A percentile compares a stretch with the other conserved stretches of the same genome.
Conservation (phyloP, 2,113 vertebrate genomes). For the Engystomops pustulosus region DNA sequence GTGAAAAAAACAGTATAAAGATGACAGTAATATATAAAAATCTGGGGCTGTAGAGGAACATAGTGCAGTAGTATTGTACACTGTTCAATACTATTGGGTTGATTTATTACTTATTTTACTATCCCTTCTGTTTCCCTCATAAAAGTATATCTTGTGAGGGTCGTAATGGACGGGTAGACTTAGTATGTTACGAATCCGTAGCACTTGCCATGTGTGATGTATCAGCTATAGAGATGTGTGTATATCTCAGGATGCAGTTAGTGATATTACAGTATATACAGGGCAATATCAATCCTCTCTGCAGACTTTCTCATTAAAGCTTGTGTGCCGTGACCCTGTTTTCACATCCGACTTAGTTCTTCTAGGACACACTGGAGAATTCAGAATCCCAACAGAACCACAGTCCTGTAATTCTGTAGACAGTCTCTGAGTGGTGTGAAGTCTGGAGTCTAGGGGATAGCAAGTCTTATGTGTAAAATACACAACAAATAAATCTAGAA, state of each 20-base stretch:
- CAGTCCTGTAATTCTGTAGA: neutral
- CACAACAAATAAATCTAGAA: too few species aligned
- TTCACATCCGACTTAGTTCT: neutral
- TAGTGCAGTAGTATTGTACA: slow-evolving; percentile 75
- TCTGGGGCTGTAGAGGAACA: slow-evolving; percentile 71
- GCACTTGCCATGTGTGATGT: neutral
- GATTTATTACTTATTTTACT: slow-evolving; percentile 72
- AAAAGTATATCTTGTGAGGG: slow-evolving; percentile 18
- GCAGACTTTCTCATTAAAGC: neutral
- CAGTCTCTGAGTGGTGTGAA: neutral
- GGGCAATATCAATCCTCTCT: neutral
- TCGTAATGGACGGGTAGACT: neutral
- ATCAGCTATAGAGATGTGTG: slow-evolving; percentile 7
- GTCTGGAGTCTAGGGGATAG: neutral
- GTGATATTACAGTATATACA: neutral
- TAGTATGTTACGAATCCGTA: slow-evolving; percentile 18
- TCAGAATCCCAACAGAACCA: neutral
- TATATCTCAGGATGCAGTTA: neutral
- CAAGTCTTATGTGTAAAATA: too few species aligned
- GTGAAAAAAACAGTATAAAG: slow-evolving; percentile 75
- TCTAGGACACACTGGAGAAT: neutral
- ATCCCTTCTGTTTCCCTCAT: slow-evolving; percentile 48
- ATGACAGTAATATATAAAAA: slow-evolving; percentile 83
- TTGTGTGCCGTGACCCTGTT: neutral
- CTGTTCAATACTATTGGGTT: slow-evolving; percentile 75